phyloP scores from a whole-genome alignment of 2,113 vertebrate species.

The Fulica atra region DNA sequence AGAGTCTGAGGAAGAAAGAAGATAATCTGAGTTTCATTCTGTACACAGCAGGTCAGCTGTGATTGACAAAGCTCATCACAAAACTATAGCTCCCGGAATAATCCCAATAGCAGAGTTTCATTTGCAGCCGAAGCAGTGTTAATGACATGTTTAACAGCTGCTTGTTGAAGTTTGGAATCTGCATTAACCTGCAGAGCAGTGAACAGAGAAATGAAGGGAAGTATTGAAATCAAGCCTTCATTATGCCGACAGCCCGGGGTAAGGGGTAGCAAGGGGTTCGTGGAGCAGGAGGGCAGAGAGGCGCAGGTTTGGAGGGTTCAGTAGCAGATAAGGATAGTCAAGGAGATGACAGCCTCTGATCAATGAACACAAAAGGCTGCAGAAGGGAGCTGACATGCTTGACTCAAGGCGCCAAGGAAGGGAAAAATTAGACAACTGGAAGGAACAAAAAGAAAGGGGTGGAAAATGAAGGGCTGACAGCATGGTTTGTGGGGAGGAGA shows the following conservation, averaged over 20 bases:
- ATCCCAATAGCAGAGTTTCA: constrained; percentile 86
- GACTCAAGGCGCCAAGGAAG: neutral
- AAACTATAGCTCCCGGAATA: constrained; percentile 82
- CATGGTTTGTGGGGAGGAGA: neutral
- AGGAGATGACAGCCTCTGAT: constrained; percentile 54
- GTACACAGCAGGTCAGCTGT: constrained; percentile 85
- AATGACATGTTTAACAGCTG: constrained; percentile 92
- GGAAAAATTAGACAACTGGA: neutral
- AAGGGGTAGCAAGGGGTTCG: constrained; percentile 48
- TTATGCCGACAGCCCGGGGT: constrained; percentile 80
- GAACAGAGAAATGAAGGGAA: constrained; percentile 81
- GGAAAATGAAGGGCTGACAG: neutral
- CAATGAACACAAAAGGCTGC: constrained; percentile 51
- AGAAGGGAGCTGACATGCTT: neutral
- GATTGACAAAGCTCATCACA: constrained; percentile 89
- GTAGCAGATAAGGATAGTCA: constrained; percentile 40
- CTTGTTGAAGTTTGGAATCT: constrained; percentile 90
- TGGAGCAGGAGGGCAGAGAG: neutral
- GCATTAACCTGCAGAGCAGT: constrained; percentile 88
- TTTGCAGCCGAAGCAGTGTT: constrained; percentile 84
- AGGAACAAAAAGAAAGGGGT: neutral
- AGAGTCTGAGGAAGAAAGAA: constrained; percentile 84
- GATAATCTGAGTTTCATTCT: constrained; percentile 89
- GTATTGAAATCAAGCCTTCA: constrained; percentile 87
- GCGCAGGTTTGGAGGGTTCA: constrained; percentile 23